phyloP scores from a whole-genome alignment of 2,797 vertebrate species.

The Gadopsis bispinosus region DNA sequence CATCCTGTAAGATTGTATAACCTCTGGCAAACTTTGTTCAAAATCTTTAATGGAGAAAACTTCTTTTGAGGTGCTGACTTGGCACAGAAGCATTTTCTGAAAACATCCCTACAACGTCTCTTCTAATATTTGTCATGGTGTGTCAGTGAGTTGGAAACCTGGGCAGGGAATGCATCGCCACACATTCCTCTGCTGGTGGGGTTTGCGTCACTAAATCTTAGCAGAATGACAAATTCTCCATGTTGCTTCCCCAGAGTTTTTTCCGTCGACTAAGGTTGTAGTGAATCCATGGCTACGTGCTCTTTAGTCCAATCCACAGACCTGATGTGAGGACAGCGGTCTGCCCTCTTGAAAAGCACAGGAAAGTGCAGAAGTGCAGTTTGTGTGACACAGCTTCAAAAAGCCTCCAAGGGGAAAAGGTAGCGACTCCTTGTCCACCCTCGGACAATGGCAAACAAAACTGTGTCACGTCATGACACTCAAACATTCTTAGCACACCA shows the following conservation, averaged over 20 bases:
- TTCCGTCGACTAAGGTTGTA: not conserved
- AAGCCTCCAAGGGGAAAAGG: conserved; percentile 50
- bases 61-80: conserved; percentile 43
- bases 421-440: conserved; percentile 75
- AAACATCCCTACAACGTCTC: conserved; percentile 41
- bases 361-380: conserved; percentile 42
- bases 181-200: not conserved
- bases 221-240: conserved; percentile 27
- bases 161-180: not conserved
- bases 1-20: conserved; percentile 3
- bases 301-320: conserved; percentile 4
- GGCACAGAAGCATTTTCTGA: conserved; percentile 44
- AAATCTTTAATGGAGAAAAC: conserved; percentile 45
- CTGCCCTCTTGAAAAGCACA: conserved; percentile 31
- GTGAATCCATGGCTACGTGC: conserved; percentile 28
- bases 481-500: conserved; percentile 38
- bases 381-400: conserved; percentile 18
- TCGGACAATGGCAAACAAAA: conserved; percentile 72
- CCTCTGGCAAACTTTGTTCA: conserved; percentile 20
- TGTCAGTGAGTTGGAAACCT: conserved; percentile 43
- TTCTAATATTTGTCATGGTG: conserved; percentile 50
- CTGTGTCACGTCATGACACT: conserved; percentile 54
- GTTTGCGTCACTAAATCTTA: conserved; percentile 5
- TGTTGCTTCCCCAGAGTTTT: conserved; percentile 41
- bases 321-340: conserved; percentile 8